A percentile compares a stretch with the other conserved stretches of the same genome.
These are phyloP conservation scores for Marronus borbonicus DNA, from an alignment of 2,888 invertebrate species.

Conservation along the genomic window DNA sequence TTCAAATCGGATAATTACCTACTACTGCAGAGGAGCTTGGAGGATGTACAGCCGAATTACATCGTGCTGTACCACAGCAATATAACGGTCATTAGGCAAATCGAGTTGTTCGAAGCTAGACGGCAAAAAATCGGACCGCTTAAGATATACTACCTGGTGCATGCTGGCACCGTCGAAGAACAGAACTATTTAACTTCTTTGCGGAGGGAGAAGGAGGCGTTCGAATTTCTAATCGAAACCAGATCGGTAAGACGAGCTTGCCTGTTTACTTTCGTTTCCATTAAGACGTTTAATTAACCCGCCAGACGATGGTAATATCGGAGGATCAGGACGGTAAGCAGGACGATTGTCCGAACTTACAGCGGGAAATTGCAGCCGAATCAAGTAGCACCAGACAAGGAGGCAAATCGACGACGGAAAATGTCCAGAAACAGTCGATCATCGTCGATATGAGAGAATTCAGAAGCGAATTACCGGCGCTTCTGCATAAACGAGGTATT, in stretches of 20 bases:
- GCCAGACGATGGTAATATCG: constrained; percentile 87
- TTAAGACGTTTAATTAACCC: background rate
- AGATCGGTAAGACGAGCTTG: constrained; percentile 83
- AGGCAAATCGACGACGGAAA: constrained; percentile 61
- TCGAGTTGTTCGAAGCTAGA: constrained; percentile 87
- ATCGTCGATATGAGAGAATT: constrained; percentile 99
- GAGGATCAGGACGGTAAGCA: constrained; percentile 91
- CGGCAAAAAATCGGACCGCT: constrained; percentile 73
- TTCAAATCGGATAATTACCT: constrained; percentile 84
- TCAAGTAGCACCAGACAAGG: constrained; percentile 61
- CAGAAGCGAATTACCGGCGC: constrained; percentile 93
- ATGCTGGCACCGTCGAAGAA: constrained; percentile 95
- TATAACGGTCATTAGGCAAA: constrained; percentile 88
- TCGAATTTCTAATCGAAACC: constrained; percentile 91
- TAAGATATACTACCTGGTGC: constrained; percentile 91
- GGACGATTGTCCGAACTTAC: constrained; percentile 74
- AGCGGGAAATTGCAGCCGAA: constrained; percentile 60
- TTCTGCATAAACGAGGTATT: constrained; percentile 94
- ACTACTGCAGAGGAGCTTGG: constrained; percentile 80
- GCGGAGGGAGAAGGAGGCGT: constrained; percentile 93
- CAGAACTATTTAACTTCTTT: constrained; percentile 94
- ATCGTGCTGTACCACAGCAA: constrained; percentile 93
- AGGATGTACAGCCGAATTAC: constrained; percentile 82
- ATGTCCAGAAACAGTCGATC: constrained; percentile 71
- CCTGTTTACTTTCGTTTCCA: background rate